Percentiles rank a stretch among this genome's conserved stretches.
Conservation (phyloP, 2,113 vertebrate species). For the Xenopus tropicalis region DNA sequence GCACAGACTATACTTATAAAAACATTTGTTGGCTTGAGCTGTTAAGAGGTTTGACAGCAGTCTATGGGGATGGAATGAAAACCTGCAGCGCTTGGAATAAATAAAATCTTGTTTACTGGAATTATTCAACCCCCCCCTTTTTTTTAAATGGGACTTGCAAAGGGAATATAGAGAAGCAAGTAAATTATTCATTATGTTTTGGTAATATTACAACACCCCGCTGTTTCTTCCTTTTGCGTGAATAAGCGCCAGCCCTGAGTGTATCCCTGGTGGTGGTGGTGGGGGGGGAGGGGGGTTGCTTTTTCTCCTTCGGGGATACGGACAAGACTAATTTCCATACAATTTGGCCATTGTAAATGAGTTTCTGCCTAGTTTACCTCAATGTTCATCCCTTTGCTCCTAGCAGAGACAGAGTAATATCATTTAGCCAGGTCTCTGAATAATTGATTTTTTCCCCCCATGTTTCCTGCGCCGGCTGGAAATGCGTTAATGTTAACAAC, state of each 20-base stretch:
- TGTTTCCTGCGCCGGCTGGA: background rate
- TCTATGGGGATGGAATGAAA: no score
- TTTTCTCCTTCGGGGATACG: slow-evolving; percentile 17
- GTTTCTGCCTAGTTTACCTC: slow-evolving; percentile 34
- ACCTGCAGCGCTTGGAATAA: no score
- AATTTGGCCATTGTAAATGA: slow-evolving; percentile 37
- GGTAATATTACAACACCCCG: slow-evolving; percentile 10
- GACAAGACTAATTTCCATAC: slow-evolving; percentile 31
- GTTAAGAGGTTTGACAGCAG: no score
- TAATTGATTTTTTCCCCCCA: slow-evolving; percentile 22
- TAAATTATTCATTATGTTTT: slow-evolving; percentile 31
- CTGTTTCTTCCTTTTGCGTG: background rate
- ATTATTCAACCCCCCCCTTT: background rate
- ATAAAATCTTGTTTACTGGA: background rate
- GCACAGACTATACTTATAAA: no score
- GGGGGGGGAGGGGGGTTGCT: no score
- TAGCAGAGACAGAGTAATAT: slow-evolving; percentile 18
- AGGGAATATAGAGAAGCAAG: slow-evolving; percentile 3
- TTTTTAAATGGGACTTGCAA: background rate
- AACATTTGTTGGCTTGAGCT: no score
- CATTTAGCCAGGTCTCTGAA: slow-evolving; percentile 26
- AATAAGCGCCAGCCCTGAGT: slow-evolving; percentile 12
- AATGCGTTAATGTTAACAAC: slow-evolving; percentile 6
- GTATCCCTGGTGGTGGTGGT: background rate
- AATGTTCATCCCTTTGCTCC: slow-evolving; percentile 2